Evolutionary conservation across 2,113 vertebrate genomes (phyloP).

Genomic region (Vulpes vulpes): DNA sequence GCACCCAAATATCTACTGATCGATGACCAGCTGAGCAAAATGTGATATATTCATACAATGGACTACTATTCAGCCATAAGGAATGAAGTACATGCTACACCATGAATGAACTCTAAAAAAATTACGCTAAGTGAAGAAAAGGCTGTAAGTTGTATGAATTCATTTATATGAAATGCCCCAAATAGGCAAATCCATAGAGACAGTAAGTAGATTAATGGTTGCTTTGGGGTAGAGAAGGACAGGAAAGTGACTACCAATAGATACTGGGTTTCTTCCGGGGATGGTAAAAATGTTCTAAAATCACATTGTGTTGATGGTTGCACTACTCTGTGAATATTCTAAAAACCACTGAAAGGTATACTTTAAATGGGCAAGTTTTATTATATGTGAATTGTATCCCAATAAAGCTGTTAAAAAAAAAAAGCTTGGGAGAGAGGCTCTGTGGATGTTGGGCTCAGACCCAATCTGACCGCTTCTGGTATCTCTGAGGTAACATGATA

Average conservation of each 20-base stretch:
- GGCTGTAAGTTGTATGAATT: background rate
- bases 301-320: background rate
- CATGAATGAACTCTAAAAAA: background rate
- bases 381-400: background rate
- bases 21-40: slow-evolving; percentile 20
- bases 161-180: background rate
- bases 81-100: background rate
- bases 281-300: slow-evolving; percentile 38
- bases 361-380: slow-evolving; percentile 10
- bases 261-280: background rate
- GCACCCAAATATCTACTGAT: background rate
- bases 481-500: background rate
- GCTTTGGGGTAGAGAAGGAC: background rate
- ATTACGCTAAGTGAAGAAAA: background rate
- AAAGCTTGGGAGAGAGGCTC: background rate
- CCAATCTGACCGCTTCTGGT: background rate
- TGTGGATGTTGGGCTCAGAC: background rate
- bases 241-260: background rate
- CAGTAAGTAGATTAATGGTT: background rate
- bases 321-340: background rate
- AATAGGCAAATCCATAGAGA: background rate
- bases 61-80: background rate
- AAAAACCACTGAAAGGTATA: background rate
- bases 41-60: background rate
- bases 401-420: background rate